Percentiles rank a stretch among this genome's conserved stretches.
Evolutionary conservation across 2,113 vertebrate genomes (phyloP).

Genomic region (Hipposideros armiger): DNA sequence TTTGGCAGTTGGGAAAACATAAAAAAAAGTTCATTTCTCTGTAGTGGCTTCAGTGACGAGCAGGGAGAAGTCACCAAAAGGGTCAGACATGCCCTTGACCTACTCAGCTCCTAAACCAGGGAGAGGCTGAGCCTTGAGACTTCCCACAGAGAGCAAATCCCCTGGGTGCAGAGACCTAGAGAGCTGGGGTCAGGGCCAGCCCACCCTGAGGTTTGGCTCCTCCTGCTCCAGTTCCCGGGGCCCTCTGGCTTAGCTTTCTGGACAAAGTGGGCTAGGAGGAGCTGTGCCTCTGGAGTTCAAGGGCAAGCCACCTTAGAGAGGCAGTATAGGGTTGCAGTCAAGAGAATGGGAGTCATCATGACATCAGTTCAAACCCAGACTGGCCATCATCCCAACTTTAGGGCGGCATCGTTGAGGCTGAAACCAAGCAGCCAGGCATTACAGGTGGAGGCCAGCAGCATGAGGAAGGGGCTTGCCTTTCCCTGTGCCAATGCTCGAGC

Average conservation of each 20-base stretch:
- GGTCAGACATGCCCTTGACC: conserved; percentile 85
- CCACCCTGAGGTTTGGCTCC: rapidly evolving
- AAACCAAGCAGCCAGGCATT: background rate
- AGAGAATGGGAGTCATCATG: background rate
- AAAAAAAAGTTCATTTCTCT: conserved; percentile 79
- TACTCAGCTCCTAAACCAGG: conserved; percentile 80
- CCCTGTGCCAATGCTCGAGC: rapidly evolving
- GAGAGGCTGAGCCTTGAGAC: conserved; percentile 77
- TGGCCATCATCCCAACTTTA: background rate
- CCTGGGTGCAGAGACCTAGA: background rate
- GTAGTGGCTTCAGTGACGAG: conserved; percentile 75
- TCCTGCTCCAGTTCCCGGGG: background rate
- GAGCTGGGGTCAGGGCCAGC: rapidly evolving
- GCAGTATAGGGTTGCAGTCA: rapidly evolving
- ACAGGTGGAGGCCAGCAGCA: background rate
- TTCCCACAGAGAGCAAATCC: conserved; percentile 72
- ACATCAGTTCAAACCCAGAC: background rate
- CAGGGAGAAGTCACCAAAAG: conserved; percentile 84
- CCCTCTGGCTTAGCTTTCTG: background rate
- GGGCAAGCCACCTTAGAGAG: background rate
- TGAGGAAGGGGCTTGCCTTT: background rate
- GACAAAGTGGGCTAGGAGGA: background rate
- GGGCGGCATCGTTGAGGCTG: background rate
- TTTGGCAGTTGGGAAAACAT: conserved; percentile 67
- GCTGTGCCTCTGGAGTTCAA: no score